Percentiles rank a stretch among this genome's conserved stretches.
Evolutionary conservation across 2,888 invertebrate species (phyloP).

Genomic region (Asteroscopus sphinx): DNA sequence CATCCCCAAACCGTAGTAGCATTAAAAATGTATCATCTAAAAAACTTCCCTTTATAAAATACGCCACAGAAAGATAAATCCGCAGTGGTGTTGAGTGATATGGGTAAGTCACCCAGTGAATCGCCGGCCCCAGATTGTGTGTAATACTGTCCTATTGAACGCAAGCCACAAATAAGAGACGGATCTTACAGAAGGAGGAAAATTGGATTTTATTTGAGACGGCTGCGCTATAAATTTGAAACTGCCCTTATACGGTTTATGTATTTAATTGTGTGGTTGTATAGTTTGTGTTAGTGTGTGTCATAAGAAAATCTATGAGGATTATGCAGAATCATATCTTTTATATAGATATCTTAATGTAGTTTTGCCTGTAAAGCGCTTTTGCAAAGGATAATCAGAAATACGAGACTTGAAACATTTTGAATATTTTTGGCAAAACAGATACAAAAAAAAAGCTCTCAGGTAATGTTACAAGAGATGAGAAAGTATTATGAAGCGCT

Average conservation of each 20-base stretch:
- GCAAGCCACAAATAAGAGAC: conserved; percentile 73
- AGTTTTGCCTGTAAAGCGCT: too few species aligned
- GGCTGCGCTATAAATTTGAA: conserved; percentile 64
- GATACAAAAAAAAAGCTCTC: too few species aligned
- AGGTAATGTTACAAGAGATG: too few species aligned
- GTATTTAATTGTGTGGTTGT: conserved; percentile 40
- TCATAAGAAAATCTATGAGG: not conserved
- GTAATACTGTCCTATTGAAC: conserved; percentile 73
- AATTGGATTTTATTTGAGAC: conserved; percentile 75
- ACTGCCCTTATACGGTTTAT: conserved; percentile 43
- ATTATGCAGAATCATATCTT: too few species aligned
- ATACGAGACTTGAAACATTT: too few species aligned
- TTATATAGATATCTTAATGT: too few species aligned
- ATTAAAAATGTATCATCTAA: too few species aligned
- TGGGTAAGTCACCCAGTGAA: conserved; percentile 57
- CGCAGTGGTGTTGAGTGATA: conserved; percentile 45
- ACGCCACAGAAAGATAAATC: conserved; percentile 25
- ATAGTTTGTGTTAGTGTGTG: not conserved
- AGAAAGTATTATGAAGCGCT: too few species aligned
- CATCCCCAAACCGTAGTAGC: too few species aligned
- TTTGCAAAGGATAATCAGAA: too few species aligned
- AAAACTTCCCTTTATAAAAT: conserved; percentile 2
- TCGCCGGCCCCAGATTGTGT: conserved; percentile 62
- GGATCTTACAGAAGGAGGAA: conserved; percentile 62
- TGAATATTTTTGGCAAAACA: too few species aligned